A percentile compares a stretch with the other conserved stretches of the same genome.
Evolutionary conservation across 2,113 vertebrate genomes (phyloP).

Genomic region (Muscicapa adusta): DNA sequence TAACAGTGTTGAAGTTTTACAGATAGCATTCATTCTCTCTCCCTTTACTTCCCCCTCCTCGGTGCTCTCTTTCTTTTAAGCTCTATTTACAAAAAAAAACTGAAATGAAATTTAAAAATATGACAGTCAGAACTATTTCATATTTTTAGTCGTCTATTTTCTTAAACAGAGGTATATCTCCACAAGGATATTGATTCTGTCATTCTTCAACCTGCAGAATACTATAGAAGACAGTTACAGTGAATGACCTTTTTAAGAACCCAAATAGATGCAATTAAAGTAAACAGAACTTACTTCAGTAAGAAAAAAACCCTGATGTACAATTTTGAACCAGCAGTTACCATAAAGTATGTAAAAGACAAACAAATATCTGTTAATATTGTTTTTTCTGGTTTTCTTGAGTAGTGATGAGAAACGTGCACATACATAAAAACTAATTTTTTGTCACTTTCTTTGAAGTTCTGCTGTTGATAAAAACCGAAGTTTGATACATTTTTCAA

Average conservation of each 20-base stretch:
- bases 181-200: not conserved
- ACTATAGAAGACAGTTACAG: not conserved
- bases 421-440: not conserved
- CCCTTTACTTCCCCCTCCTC: not conserved
- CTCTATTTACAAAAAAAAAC: not conserved
- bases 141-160: not conserved
- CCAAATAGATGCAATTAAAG: not conserved
- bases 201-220: not conserved
- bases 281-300: not conserved
- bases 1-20: not conserved
- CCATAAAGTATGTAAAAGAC: not conserved
- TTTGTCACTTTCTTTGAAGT: not conserved
- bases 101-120: not conserved
- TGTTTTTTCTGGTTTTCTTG: not conserved
- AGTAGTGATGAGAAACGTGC: not conserved
- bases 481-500: not conserved
- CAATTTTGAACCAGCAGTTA: not conserved
- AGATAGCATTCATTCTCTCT: not conserved
- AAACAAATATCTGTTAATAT: not conserved
- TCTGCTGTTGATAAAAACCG: not conserved
- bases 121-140: not conserved
- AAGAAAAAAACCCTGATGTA: not conserved
- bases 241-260: not conserved
- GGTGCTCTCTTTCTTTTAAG: not conserved
- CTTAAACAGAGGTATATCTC: not conserved